These are phyloP conservation scores for Aphelocoma californica DNA, from an alignment of 2,797 vertebrate species.

Conservation along the genomic window DNA sequence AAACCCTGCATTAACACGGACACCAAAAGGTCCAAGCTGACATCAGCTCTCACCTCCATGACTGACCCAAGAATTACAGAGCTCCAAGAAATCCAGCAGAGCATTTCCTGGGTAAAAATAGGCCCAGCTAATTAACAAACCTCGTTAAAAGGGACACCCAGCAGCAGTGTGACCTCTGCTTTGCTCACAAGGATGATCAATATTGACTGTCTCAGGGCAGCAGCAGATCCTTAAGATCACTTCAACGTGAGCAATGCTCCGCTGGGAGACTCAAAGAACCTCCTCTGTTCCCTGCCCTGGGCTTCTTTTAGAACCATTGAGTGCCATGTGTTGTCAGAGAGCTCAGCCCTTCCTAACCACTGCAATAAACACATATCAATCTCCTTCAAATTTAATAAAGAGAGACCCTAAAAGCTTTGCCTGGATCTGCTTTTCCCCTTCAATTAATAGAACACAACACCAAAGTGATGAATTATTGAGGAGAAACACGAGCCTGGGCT, in stretches of 20 bases:
- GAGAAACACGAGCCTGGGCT: constrained; percentile 36
- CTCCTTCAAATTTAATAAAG: constrained; percentile 20
- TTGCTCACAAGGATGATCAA: neutral
- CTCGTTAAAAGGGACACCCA: neutral
- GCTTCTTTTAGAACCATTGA: neutral
- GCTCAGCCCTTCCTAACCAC: neutral
- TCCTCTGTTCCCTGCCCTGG: neutral
- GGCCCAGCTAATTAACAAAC: neutral
- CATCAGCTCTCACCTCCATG: neutral
- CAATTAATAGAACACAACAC: constrained; percentile 12
- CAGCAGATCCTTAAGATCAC: neutral
- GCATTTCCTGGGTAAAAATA: neutral
- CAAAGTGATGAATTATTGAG: constrained; percentile 48
- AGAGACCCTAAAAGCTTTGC: constrained; percentile 2
- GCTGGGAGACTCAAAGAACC: neutral
- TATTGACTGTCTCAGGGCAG: neutral
- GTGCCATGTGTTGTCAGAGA: neutral
- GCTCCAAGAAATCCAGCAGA: neutral
- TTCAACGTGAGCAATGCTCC: neutral
- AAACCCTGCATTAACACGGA: neutral
- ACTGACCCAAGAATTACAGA: neutral
- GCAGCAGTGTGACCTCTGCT: neutral
- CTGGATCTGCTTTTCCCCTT: neutral
- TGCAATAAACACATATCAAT: neutral
- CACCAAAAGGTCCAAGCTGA: neutral